Evolutionary conservation across 1,140 invertebrate species (phyloP), one percentile per base, ranked within the genome.

Genomic region (Hestina assimilis): DNA sequence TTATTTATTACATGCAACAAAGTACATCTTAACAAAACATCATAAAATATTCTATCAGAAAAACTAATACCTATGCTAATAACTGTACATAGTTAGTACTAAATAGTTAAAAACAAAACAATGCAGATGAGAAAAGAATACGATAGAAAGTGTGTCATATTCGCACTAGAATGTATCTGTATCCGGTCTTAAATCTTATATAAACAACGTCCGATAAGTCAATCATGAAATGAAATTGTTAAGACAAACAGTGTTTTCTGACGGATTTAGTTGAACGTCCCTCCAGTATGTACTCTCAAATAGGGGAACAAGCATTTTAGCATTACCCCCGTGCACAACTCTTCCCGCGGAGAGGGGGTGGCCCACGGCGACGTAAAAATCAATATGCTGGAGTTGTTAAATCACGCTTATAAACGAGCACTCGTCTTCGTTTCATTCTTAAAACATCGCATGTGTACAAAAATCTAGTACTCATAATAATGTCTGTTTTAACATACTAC

Each of bases 371-470:
- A 89, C 85, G 88, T 91, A 92, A 92, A 92, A 92, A 92, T 92
- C 91, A 92, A 92, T 92, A 92, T 92, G 90, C 91, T 91, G 90
- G 90, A 91, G 91, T 91, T 91, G 91, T 91, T 92, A 92, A 92
- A 92, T 92, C 91, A 91, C 91, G 91, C 91, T 92, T 92, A 92
- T 92, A 91, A 92, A 92, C 82, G 90, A 91, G 90, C 89, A 91
- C 90, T 91, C 90, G 90, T 91, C 89, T 90, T 89, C 89, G 82
- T 89, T 84, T 85, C 79, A 76, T 83, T 83, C 74, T 80, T 86
- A 68, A 85, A 87, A 82, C 78, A 83, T 70, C 69, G 75, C 56
- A 76, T 79, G 69, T 79, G 75, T 72, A 73, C 59, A 57, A 41
- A 45, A 69, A 42, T 69, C 60, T 64, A 72, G 71, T 73, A 38